phyloP scores from a whole-genome alignment of 2,888 invertebrate species.

The Thymelicus lineola region DNA sequence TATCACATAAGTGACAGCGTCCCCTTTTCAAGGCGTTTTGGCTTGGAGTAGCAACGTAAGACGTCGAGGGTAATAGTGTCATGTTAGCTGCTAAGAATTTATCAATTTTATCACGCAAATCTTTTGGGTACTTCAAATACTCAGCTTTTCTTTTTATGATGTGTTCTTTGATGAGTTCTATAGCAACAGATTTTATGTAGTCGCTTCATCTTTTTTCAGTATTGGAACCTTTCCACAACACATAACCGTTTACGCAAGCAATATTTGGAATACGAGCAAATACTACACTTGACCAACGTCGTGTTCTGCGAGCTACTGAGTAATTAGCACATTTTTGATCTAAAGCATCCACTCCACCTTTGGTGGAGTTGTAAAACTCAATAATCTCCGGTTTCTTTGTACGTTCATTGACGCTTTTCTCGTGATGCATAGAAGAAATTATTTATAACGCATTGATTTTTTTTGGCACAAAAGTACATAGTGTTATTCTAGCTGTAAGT shows the following conservation, averaged over 20 bases:
- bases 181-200: slow-evolving; percentile 33
- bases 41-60: not conserved
- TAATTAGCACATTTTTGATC: slow-evolving; percentile 38
- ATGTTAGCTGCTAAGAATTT: not conserved
- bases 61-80: not conserved
- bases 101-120: slow-evolving; percentile 25
- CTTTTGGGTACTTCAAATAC: slow-evolving; percentile 20
- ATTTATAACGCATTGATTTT: slow-evolving; percentile 23
- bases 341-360: slow-evolving; percentile 35
- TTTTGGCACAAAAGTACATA: slow-evolving; percentile 39
- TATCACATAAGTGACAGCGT: slow-evolving; percentile 1
- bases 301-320: slow-evolving; percentile 39
- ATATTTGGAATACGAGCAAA: slow-evolving; percentile 36
- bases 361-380: slow-evolving; percentile 32
- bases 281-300: slow-evolving; percentile 24
- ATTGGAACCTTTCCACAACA: slow-evolving; percentile 19
- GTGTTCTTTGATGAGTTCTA: slow-evolving; percentile 31
- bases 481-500: slow-evolving; percentile 3
- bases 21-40: not conserved
- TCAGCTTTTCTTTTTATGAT: slow-evolving; percentile 17
- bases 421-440: slow-evolving; percentile 27
- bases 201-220: slow-evolving; percentile 12
- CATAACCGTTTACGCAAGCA: slow-evolving; percentile 26
- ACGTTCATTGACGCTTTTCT: slow-evolving; percentile 25
- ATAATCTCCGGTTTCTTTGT: slow-evolving; percentile 36